Percentiles rank a stretch among this genome's conserved stretches.
Conservation (phyloP, 2,888 invertebrate genomes). For the Zele albiditarsus region DNA sequence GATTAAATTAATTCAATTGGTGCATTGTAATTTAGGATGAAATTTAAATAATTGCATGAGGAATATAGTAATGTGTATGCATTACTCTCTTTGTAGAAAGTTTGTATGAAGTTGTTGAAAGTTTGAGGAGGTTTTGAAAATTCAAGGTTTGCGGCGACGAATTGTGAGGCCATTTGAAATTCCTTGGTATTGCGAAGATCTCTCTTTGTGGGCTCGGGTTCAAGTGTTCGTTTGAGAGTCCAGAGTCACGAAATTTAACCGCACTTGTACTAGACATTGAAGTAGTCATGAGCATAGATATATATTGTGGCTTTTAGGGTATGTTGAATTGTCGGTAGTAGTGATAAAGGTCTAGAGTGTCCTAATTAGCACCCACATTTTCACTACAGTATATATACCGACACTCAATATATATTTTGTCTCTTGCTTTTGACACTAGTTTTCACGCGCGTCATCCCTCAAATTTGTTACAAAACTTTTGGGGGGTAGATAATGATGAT, state of each 20-base stretch:
- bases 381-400: not conserved
- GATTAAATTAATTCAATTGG: not conserved
- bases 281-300: not conserved
- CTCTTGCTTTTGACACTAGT: not conserved
- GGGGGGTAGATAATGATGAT: not conserved
- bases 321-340: not conserved
- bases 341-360: not conserved
- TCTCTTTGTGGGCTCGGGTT: not conserved
- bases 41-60: not conserved
- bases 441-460: not conserved
- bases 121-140: not conserved
- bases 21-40: not conserved
- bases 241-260: not conserved
- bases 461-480: not conserved
- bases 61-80: not conserved
- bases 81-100: too few species aligned
- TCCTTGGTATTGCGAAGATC: not conserved
- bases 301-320: not conserved
- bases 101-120: not conserved
- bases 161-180: not conserved
- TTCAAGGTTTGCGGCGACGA: not conserved
- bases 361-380: not conserved
- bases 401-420: not conserved
- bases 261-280: not conserved
- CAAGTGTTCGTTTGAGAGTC: not conserved